Base-by-base conservation (phyloP, 2,113 vertebrate genomes). In the Boleophthalmus pectinirostris region DNA sequence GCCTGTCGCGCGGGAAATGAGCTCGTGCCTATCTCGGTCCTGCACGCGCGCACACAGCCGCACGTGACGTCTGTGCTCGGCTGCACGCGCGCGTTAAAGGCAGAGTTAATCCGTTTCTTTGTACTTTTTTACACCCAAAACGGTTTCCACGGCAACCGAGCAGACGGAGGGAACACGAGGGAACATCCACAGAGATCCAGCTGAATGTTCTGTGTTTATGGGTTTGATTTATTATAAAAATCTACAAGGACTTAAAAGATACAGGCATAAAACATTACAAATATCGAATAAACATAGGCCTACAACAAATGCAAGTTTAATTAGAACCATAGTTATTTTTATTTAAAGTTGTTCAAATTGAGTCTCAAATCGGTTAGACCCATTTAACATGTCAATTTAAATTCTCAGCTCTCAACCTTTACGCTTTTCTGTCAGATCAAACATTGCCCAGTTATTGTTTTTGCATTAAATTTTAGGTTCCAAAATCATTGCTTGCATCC, bases 11-110 rank as follows among this genome's bases (percentile, higher is more conserved):
- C 15, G 20, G 61, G 61, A 38, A 64, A 64, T 64, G 18, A 64
- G 61, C 29, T 33, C 25, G 14, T 33, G 24, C 58, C 58, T 61
- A 61, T 72, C 80, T 76, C 78, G 53, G 65, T 47, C 79, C 65
- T 16, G 61, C 66, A 49, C 63, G 9, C 79, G 21, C 13, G 9
- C 57, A 13, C 57, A 60, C 5, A 16, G 14, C 12, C 14, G 58
- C 58, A 18, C 58, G 58, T 33, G 58, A 33, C 25, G 24, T 18
- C 25, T 61, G 6, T 13, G 57, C 58, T 61, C 24, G 25, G 57
- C 73, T 69, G 9, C 68, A 47, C 65, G 33, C 33, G 20, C 61
- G n/a, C 33, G 33, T 64, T 64, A 35, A 20, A 38, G 16, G 60
- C 8, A 20, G 61, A 38, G 18, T 64, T 64, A 64, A 64, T 64